Evolutionary conservation across 2,888 invertebrate species (phyloP).

Genomic region (Ophion obscuratus): DNA sequence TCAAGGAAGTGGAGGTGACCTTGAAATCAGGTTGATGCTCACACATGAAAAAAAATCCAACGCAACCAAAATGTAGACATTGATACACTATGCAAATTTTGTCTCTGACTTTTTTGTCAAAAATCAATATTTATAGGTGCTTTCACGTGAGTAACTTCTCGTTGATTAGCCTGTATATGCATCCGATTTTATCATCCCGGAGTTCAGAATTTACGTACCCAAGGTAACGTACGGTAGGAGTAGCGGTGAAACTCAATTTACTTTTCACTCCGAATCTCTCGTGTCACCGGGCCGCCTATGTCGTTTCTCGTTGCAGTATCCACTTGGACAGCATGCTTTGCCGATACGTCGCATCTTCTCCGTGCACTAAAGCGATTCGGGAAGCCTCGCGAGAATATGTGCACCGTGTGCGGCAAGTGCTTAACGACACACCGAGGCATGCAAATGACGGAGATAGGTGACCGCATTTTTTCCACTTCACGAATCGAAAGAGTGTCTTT

Average conservation of each 20-base stretch:
- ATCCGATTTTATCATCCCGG: constrained; percentile 37
- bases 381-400: constrained; percentile 5
- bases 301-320: constrained; percentile 50
- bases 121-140: too few species aligned
- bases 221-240: constrained; percentile 11
- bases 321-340: constrained; percentile 41
- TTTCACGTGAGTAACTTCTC: too few species aligned
- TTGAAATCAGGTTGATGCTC: too few species aligned
- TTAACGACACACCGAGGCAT: background rate
- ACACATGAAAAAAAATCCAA: too few species aligned
- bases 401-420: constrained; percentile 3
- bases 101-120: too few species aligned
- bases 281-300: constrained; percentile 63
- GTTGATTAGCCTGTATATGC: background rate
- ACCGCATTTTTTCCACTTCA: too few species aligned
- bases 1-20: too few species aligned
- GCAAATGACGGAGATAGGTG: background rate
- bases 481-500: too few species aligned
- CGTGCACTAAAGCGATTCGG: constrained; percentile 7
- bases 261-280: constrained; percentile 71
- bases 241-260: constrained; percentile 74
- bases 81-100: too few species aligned
- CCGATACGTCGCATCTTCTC: constrained; percentile 73
- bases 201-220: background rate
- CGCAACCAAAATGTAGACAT: too few species aligned